Evolutionary conservation across 2,797 vertebrate genomes (phyloP), one percentile per base, ranked within the genome.

Genomic region (Tapirus indicus): DNA sequence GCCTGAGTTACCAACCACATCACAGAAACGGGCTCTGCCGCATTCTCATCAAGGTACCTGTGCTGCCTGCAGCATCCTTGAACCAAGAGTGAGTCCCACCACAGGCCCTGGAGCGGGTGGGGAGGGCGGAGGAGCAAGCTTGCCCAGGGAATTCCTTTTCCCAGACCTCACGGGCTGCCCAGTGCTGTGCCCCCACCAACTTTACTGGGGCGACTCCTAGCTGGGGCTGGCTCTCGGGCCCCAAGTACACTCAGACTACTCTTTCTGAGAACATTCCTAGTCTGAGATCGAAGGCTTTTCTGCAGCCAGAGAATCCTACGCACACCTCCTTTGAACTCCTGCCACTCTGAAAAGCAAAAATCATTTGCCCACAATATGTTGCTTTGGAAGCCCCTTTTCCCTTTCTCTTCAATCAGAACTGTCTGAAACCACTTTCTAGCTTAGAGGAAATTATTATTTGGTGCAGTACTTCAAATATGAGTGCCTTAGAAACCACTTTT

Each of bases 321-420:
- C 21, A 38, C 3, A 38, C n/a, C 23, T 85, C 27, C 56, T 96
- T 78, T 97, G 91, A 97, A 96, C 71, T 94, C 56, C 6, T 64
- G 23, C 25, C 20, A 25, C 72, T 75, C 62, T 75, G 84, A 87
- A 87, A 79, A 89, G 47, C 41, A 75, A 71, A 88, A 83, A 77
- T 72, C 49, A 38, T 52, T 38, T 88, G 89, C 71, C 91, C 56
- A 47, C 44, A 95, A 60, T 35, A 60, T 1, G 2, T 49, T 32
- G 16, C 74, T 77, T 69, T 47, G 64, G 72, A 84, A 92, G 49
- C 80, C 68, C 93, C 41, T 79, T 89, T 94, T 91, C 49, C 44
- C 29, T 91, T 90, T 97, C 75, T 95, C 80, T 93, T 92, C 58
- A 32, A 35, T 96, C 72, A 94, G 77, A 92, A 84, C 35, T 17